phyloP scores from a whole-genome alignment of 2,113 vertebrate genomes.

The Paramormyrops kingsleyae region DNA sequence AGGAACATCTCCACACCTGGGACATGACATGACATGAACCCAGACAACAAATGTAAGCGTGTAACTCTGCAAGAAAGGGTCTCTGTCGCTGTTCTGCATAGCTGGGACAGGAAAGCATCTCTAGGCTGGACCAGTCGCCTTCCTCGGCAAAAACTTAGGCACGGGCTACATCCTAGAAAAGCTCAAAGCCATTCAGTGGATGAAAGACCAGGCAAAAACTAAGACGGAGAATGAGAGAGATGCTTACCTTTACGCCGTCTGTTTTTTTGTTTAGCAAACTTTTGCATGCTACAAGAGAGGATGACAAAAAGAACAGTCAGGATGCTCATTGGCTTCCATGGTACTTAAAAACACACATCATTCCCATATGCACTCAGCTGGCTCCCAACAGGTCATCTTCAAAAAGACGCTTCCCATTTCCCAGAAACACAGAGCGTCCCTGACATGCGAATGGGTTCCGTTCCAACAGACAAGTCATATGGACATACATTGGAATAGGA shows the following conservation, averaged over 20 bases:
- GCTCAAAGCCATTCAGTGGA: no score
- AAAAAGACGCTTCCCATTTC: not conserved
- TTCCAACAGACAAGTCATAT: not conserved
- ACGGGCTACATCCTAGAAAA: not conserved
- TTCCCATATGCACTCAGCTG: not conserved
- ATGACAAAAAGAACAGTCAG: conserved; percentile 27
- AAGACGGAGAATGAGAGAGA: not conserved
- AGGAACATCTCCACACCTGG: not conserved
- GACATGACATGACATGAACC: not conserved
- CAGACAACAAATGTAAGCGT: not conserved
- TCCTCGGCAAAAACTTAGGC: not conserved
- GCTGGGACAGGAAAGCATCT: not conserved
- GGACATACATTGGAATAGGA: not conserved
- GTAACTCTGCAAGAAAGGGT: not conserved
- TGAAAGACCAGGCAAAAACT: not conserved
- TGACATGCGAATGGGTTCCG: not conserved
- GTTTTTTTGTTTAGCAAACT: conserved; percentile 96
- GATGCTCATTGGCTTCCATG: not conserved
- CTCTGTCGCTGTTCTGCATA: not conserved
- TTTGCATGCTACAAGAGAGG: conserved; percentile 87
- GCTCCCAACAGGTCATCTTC: not conserved
- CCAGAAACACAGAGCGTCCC: not conserved
- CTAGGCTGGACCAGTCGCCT: not conserved
- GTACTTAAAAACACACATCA: not conserved
- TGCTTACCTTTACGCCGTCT: conserved; percentile 94